Conservation (phyloP, 1,140 invertebrate genomes). For the Trachymyrmex cornetzi region DNA sequence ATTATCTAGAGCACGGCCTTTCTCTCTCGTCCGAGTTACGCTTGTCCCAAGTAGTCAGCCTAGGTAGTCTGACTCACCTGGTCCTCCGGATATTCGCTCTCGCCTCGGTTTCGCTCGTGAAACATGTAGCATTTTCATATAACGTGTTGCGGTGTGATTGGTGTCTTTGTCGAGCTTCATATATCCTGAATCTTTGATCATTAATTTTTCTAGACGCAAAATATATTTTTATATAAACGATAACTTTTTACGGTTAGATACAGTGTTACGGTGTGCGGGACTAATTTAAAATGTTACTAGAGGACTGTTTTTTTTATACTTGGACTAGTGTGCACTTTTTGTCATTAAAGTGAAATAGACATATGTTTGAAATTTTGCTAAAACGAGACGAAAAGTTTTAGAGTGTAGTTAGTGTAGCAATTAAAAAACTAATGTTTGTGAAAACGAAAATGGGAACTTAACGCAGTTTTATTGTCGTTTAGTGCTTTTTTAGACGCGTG, state of each 20-base stretch:
- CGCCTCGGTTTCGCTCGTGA: conserved; percentile 37
- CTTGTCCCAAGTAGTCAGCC: background rate
- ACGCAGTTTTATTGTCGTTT: background rate
- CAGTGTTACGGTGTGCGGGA: background rate
- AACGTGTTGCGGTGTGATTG: conserved; percentile 56
- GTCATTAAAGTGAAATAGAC: too few relatives aligned
- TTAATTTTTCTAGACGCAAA: background rate
- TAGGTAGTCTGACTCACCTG: background rate
- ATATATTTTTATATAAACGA: background rate
- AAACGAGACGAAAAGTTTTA: too few relatives aligned
- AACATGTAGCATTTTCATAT: conserved; percentile 27
- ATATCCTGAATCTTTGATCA: conserved; percentile 31
- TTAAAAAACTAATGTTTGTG: background rate
- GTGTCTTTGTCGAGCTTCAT: conserved; percentile 34
- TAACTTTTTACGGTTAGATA: background rate
- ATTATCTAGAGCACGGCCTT: conserved; percentile 68
- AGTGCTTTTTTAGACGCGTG: background rate
- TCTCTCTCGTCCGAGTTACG: conserved; percentile 62
- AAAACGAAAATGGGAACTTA: background rate
- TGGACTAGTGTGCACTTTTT: too few relatives aligned
- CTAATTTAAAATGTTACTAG: background rate
- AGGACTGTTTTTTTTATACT: too few relatives aligned
- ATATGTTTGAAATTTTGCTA: too few relatives aligned
- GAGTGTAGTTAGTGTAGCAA: too few relatives aligned
- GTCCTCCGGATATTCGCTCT: conserved; percentile 15